Evolutionary conservation across 2,113 vertebrate genomes (phyloP).

Genomic region (Pavo muticus): DNA sequence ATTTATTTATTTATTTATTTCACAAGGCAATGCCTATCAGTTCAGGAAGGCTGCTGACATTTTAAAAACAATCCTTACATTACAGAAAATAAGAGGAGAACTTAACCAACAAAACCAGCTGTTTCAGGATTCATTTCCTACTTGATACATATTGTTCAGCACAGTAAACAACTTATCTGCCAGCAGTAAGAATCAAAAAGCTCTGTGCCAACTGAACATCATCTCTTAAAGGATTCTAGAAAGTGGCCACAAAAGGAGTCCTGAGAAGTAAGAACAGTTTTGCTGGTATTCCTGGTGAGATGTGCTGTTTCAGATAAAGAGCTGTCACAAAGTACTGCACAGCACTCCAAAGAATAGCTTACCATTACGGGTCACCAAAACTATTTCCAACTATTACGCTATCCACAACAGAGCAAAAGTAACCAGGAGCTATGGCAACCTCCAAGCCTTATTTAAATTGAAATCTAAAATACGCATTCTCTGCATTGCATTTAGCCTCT

Average conservation of each 20-base stretch:
- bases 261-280: neutral
- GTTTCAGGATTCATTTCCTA: neutral
- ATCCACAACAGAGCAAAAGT: neutral
- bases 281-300: neutral
- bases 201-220: neutral
- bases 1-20: neutral
- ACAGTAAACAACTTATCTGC: neutral
- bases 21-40: neutral
- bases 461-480: neutral
- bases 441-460: neutral
- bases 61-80: neutral
- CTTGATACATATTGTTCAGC: neutral
- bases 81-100: neutral
- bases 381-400: neutral
- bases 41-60: neutral
- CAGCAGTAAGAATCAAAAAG: neutral
- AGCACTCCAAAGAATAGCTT: neutral
- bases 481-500: accelerated
- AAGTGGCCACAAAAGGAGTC: neutral
- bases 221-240: neutral
- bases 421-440: neutral
- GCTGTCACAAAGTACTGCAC: neutral
- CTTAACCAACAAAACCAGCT: neutral
- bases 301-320: neutral
- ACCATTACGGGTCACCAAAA: neutral